Conservation (phyloP, 2,888 invertebrate species). For the Tetheella fluctuosa region DNA sequence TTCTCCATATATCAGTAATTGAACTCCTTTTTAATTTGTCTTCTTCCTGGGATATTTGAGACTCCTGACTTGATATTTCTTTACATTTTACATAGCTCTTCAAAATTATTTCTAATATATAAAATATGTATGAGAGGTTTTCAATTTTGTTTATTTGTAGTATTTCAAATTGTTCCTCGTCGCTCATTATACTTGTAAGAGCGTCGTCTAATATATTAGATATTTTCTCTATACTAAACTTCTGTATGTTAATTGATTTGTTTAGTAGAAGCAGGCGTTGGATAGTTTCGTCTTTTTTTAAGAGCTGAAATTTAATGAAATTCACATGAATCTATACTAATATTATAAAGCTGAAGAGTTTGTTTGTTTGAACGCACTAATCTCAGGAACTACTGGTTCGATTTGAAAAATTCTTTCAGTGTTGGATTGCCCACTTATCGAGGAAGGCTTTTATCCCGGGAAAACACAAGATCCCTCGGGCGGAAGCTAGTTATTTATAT, state of each 20-base stretch:
- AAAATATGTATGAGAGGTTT: slow-evolving; percentile 63
- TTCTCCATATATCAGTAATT: slow-evolving; percentile 67
- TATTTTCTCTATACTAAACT: slow-evolving; percentile 64
- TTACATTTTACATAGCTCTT: slow-evolving; percentile 45
- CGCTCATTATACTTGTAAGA: slow-evolving; percentile 36
- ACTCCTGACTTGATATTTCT: slow-evolving; percentile 32
- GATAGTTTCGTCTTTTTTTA: slow-evolving; percentile 60
- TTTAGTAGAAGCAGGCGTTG: slow-evolving; percentile 61
- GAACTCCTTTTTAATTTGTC: slow-evolving; percentile 55
- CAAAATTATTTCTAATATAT: slow-evolving; percentile 59
- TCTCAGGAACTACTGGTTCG: no score
- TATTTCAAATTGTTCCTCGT: slow-evolving; percentile 50
- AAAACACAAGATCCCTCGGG: no score
- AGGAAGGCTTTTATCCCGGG: no score
- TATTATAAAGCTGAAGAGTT: no score
- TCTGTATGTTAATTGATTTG: slow-evolving; percentile 62
- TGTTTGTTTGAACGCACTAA: no score
- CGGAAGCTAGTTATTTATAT: no score
- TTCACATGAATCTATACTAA: no score
- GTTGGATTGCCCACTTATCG: no score
- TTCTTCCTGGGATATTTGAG: slow-evolving; percentile 47
- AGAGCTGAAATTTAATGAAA: slow-evolving; percentile 45
- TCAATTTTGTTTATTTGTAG: slow-evolving; percentile 49
- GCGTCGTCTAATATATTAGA: slow-evolving; percentile 47
- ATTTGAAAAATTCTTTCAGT: no score